Evolutionary conservation across 1,140 invertebrate genomes (phyloP).

Genomic region (Aethina tumida): DNA sequence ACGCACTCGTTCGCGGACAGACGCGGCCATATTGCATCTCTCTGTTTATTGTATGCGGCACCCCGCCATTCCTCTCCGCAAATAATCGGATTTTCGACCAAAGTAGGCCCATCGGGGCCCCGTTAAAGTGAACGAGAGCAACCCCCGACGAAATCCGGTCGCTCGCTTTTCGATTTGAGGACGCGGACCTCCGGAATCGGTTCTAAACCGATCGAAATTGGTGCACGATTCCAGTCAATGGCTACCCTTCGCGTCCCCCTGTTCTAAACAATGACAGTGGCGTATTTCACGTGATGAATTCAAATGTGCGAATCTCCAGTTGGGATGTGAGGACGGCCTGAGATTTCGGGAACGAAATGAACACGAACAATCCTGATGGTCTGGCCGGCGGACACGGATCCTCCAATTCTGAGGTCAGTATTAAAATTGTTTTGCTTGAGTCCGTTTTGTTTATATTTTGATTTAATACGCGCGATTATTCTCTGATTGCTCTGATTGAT

Average conservation of each 20-base stretch:
- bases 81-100: no score
- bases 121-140: no score
- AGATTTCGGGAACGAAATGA: constrained; percentile 42
- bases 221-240: constrained; percentile 35
- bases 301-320: constrained; percentile 24
- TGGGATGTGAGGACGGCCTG: no score
- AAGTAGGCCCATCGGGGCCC: no score
- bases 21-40: no score
- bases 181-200: neutral
- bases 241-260: constrained; percentile 53
- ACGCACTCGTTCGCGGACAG: no score
- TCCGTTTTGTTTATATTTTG: constrained; percentile 8
- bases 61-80: no score
- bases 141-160: no score
- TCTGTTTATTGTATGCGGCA: no score
- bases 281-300: constrained; percentile 32
- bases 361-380: constrained; percentile 42
- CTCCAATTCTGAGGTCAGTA: constrained; percentile 42
- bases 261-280: constrained; percentile 13
- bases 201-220: neutral
- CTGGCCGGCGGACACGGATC: constrained; percentile 43
- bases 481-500: no score
- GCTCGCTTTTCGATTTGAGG: no score
- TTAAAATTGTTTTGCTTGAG: constrained; percentile 16
- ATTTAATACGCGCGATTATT: neutral